Evolutionary conservation across 2,113 vertebrate genomes (phyloP).

Genomic region (Pelvicachromis taeniatus): DNA sequence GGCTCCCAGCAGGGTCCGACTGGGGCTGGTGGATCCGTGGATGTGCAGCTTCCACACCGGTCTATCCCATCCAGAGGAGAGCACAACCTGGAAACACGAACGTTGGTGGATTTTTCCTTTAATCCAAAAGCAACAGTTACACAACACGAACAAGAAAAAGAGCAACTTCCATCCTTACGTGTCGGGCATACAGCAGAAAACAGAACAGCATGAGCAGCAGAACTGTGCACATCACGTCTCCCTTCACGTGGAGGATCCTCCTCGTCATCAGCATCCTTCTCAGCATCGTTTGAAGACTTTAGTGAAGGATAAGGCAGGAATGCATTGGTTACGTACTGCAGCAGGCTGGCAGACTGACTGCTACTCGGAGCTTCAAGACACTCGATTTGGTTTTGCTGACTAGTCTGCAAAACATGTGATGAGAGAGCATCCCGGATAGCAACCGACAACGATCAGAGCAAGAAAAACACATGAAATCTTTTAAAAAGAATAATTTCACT

Average conservation of each 20-base stretch:
- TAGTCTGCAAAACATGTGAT: not conserved
- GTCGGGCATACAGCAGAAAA: conserved; percentile 81
- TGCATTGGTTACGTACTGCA: not conserved
- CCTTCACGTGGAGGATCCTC: conserved; percentile 79
- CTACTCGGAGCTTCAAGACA: not conserved
- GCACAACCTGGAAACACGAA: conserved; percentile 5
- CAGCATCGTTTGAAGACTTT: not conserved
- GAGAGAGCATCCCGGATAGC: not conserved
- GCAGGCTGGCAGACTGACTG: not conserved
- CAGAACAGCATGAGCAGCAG: conserved; percentile 77
- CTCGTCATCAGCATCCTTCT: conserved; percentile 70
- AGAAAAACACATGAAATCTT: not conserved
- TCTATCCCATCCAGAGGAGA: conserved; percentile 30
- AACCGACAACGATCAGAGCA: not conserved
- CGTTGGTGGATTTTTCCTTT: not conserved
- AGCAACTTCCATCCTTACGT: conserved; percentile 31
- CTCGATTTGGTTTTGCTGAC: not conserved
- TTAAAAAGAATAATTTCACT: not conserved
- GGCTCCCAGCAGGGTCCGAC: conserved; percentile 40
- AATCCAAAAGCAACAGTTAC: not conserved
- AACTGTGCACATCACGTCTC: conserved; percentile 83
- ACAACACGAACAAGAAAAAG: not conserved
- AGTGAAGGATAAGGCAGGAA: not conserved
- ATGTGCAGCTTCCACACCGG: conserved; percentile 27
- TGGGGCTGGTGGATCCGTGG: conserved; percentile 43